These are phyloP conservation scores for Osedax frankpressi DNA, from an alignment of 2,888 invertebrate species.

Conservation along the genomic window DNA sequence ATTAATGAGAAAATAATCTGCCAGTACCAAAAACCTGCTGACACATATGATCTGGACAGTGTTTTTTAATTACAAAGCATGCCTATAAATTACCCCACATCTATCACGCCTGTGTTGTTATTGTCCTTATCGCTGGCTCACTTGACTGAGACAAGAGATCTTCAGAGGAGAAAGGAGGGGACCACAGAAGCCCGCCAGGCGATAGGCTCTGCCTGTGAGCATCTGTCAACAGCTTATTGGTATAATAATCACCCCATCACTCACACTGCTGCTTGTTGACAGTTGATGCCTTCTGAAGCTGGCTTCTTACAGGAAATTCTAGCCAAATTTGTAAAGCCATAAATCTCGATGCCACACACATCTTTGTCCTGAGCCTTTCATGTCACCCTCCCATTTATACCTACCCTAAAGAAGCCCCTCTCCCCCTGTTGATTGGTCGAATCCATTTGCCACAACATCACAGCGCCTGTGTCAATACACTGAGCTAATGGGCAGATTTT, in stretches of 20 bases:
- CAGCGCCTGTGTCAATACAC: not conserved
- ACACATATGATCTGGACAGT: not conserved
- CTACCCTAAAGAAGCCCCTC: not conserved
- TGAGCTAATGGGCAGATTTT: constrained; percentile 6
- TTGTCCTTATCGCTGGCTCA: not conserved
- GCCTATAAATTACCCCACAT: not conserved
- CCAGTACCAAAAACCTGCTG: not conserved
- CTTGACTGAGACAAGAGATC: not conserved
- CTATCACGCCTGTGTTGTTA: not conserved
- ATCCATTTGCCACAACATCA: not conserved
- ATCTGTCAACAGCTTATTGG: constrained; percentile 8
- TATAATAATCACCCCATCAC: constrained; percentile 12
- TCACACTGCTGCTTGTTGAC: not conserved
- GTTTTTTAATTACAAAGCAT: constrained; percentile 8
- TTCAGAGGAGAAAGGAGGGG: not conserved
- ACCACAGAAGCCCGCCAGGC: constrained; percentile 1
- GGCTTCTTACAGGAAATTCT: constrained; percentile 7
- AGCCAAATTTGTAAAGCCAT: constrained; percentile 12
- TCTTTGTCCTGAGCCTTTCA: not conserved
- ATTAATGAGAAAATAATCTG: constrained; percentile 6
- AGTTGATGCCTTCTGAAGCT: constrained; percentile 3
- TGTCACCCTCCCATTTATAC: not conserved
- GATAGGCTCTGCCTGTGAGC: not conserved
- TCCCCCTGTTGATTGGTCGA: not conserved
- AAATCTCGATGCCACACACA: constrained; percentile 9